phyloP scores from a whole-genome alignment of 2,888 invertebrate genomes.

The Caenorhabditis sp. region DNA sequence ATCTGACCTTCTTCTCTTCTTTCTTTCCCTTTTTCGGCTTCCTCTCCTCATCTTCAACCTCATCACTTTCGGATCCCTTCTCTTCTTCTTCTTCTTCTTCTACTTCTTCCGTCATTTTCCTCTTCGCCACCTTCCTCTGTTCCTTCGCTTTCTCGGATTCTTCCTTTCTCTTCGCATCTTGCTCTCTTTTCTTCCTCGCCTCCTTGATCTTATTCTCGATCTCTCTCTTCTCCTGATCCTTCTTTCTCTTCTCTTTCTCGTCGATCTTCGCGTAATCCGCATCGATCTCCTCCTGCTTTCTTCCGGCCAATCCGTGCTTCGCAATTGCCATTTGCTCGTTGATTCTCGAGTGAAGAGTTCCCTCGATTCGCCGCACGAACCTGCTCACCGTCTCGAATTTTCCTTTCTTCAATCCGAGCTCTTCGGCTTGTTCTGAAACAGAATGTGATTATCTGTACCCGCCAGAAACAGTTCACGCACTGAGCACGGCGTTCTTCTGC shows the following conservation, averaged over 20 bases:
- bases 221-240: conserved; percentile 61
- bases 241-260: conserved; percentile 56
- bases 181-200: conserved; percentile 49
- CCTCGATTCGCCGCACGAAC: conserved; percentile 52
- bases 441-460: too few relatives aligned
- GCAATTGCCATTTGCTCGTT: conserved; percentile 58
- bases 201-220: conserved; percentile 57
- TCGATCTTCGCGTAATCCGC: conserved; percentile 62
- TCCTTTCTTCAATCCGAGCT: conserved; percentile 54
- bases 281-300: conserved; percentile 62
- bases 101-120: conserved; percentile 31
- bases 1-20: conserved; percentile 17
- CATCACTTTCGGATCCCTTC: too few relatives aligned
- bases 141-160: conserved; percentile 37
- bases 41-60: conserved; percentile 27
- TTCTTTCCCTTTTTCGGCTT: conserved; percentile 7
- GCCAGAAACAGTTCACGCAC: conserved; percentile 10
- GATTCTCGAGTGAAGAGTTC: conserved; percentile 37
- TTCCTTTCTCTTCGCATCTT: conserved; percentile 31
- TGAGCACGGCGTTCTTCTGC: conserved; percentile 56
- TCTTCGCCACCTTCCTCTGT: conserved; percentile 29
- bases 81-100: conserved; percentile 25
- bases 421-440: conserved; percentile 61
- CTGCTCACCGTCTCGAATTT: conserved; percentile 59
- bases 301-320: conserved; percentile 63